These are phyloP conservation scores for Philantomba maxwellii DNA, from an alignment of 2,113 vertebrate genomes.

Conservation along the genomic window DNA sequence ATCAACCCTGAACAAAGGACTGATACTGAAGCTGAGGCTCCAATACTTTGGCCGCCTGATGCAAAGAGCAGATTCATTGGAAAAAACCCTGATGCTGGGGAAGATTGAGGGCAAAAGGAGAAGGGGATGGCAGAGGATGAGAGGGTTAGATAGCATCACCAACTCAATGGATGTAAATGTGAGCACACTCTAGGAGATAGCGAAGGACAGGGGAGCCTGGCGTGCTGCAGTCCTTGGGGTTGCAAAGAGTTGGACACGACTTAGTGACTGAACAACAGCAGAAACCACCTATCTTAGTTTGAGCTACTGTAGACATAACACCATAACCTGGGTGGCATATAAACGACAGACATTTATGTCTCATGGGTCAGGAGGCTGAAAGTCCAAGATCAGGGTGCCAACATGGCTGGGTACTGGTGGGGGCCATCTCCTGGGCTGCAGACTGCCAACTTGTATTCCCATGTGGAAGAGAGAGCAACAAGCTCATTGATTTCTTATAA, in stretches of 20 bases:
- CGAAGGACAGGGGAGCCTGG: not conserved
- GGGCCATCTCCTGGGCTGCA: not conserved
- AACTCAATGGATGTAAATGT: not conserved
- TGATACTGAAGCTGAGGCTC: rapidly evolving
- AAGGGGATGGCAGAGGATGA: not conserved
- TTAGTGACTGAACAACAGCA: not conserved
- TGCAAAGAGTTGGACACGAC: not conserved
- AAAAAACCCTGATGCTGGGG: not conserved
- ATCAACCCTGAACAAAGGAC: not conserved
- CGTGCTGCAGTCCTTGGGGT: not conserved
- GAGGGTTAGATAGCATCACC: not conserved
- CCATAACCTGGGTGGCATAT: not conserved
- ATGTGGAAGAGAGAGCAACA: not conserved
- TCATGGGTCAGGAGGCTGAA: not conserved
- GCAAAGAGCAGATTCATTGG: not conserved
- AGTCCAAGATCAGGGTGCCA: not conserved
- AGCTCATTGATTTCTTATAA: not conserved
- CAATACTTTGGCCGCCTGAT: not conserved
- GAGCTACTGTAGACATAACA: not conserved
- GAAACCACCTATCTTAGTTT: not conserved
- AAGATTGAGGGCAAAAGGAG: not conserved
- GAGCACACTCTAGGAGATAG: not conserved
- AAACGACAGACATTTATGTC: not conserved
- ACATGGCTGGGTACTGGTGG: not conserved
- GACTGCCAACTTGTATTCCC: not conserved